Evolutionary conservation across 1,140 invertebrate species (phyloP).

Genomic region (Lepidotrigona ventralis): DNA sequence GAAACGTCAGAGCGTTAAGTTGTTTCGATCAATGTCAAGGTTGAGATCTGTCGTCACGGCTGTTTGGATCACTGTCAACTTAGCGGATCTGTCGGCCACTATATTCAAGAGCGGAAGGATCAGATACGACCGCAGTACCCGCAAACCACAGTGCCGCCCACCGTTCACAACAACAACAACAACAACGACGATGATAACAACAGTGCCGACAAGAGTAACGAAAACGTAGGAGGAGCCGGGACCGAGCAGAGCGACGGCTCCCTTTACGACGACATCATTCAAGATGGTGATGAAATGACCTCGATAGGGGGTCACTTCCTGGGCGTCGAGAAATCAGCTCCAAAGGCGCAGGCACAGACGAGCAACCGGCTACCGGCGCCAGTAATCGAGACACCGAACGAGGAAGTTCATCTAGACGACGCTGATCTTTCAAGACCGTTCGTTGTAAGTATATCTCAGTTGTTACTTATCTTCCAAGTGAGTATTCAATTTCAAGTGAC

Average conservation of each 20-base stretch:
- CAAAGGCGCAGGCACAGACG: slow-evolving; percentile 80
- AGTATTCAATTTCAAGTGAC: too few relatives aligned
- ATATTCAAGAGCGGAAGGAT: slow-evolving; percentile 76
- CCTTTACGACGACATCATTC: slow-evolving; percentile 84
- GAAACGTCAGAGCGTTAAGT: background rate
- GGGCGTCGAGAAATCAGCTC: slow-evolving; percentile 74
- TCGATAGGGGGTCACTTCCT: slow-evolving; percentile 75
- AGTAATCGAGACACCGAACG: slow-evolving; percentile 74
- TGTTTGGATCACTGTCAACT: slow-evolving; percentile 93
- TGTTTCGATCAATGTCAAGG: slow-evolving; percentile 67
- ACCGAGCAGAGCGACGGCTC: slow-evolving; percentile 72
- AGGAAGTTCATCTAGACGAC: slow-evolving; percentile 61
- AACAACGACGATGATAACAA: slow-evolving; percentile 69
- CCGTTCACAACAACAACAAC: slow-evolving; percentile 52
- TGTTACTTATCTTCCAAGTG: background rate
- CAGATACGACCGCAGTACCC: slow-evolving; percentile 78
- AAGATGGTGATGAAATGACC: slow-evolving; percentile 80
- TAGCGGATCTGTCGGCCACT: slow-evolving; percentile 74
- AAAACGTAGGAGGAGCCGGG: slow-evolving; percentile 26
- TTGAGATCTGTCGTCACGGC: slow-evolving; percentile 94
- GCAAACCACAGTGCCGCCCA: slow-evolving; percentile 67
- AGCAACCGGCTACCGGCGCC: slow-evolving; percentile 70
- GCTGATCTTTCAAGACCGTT: slow-evolving; percentile 71
- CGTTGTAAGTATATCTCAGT: slow-evolving; percentile 66
- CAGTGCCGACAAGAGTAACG: slow-evolving; percentile 55